Evolutionary conservation across 2,888 invertebrate species (phyloP), one percentile per base, ranked within the genome.

Genomic region (Idaea dimidiata): DNA sequence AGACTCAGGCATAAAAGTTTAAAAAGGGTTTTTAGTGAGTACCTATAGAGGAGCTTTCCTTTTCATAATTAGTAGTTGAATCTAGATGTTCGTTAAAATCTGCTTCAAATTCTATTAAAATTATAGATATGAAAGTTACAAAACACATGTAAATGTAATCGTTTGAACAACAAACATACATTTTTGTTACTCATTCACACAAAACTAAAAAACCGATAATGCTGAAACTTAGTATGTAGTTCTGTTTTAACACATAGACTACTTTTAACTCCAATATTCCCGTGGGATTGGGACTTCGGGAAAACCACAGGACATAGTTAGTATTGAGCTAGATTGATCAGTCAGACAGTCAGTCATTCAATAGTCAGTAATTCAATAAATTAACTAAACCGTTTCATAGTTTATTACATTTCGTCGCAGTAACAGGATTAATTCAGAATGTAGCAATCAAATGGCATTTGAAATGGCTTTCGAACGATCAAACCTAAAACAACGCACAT

Each of bases 391-490:
- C 10, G 14, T 43, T 43, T 14, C 14, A 43, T 43, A 43, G 43
- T 43, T 43, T 56, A 18, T 56, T 56, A 55, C 6, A 17, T 17
- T 56, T 16, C 17, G 18, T 10, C 56, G 71, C 62, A 71, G 63
- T 73, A 76, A 77, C 71, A 63, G 66, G 76, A 78, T 77, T 75
- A 79, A 76, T 73, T 69, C 74, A 66, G 74, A 81, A 84, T 78
- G 75, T 78, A 74, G 80, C 76, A 83, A 83, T 83, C 83, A 83
- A 83, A 82, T 78, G 71, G 82, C 79, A 79, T 83, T 79, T 77
- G 74, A 75, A 84, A 84, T 83, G 78, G 83, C 83, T 81, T 82
- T 80, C 72, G 75, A 84, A 80, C 80, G 79, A 83, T 79, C 69
- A 71, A 75, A 73, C 76, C 72, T 8, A 10, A 43, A 43, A 43